Base-by-base conservation (phyloP, 2,113 vertebrate genomes). In the Sorex araneus region DNA sequence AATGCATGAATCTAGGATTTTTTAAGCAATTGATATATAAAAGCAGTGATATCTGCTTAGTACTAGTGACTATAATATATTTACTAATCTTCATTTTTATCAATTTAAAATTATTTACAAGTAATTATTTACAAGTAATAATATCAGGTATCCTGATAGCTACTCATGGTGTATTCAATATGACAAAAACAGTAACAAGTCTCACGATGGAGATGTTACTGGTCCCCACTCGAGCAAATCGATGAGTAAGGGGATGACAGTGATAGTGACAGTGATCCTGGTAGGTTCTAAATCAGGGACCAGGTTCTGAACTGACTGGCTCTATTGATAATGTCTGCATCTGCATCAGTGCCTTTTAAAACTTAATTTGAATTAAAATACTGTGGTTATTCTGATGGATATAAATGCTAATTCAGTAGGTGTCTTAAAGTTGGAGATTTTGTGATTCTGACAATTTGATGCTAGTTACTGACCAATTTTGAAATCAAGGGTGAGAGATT, bases 301-400 rank as follows among this genome's bases (percentile, higher is more conserved):
- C 60, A 3, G 45, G 9, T 47, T 57, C 11, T 67, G 21, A 90
- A 67, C 19, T 40, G 66, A 4, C 27, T 21, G 34, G 30, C 19
- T 3, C 43, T 10, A 25, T 28, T 25, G 8, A 32, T 47, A n/a
- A 16, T 73, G 15, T 74, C 16, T 78, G 8, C 13, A 30, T 30
- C 16, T 78, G 8, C 13, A 30, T 30, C 32, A 50, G 10, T 60
- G 36, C 8, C 6, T 83, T 8, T 30, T 30, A 67, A 50, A 0
- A 12, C 83, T 86, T 50, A 63, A 87, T 69, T 84, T 87, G n/a
- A 8, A 30, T 87, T 67, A 50, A n/a, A 67, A 93, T 78, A 25
- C 28, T 21, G 16, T 8, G 57, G 73, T 9, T 6, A 40, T 25
- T 7, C 21, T 63, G 43, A 47, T 60, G 45, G 75, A 92, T 45